These are phyloP conservation scores for Calliphora vomitoria DNA, from an alignment of 2,888 invertebrate genomes.

Conservation along the genomic window DNA sequence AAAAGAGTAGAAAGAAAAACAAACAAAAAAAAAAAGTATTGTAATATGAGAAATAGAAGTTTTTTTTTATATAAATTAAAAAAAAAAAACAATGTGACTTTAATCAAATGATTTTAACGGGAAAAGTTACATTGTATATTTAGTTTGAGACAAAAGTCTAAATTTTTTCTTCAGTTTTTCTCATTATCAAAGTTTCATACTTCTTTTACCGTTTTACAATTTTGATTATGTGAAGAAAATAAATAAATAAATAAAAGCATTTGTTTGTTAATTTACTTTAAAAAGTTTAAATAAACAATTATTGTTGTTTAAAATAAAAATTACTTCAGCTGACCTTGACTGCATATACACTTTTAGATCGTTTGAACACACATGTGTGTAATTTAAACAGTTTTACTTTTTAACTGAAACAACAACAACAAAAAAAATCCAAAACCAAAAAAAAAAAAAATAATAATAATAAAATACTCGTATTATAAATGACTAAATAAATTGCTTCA, in stretches of 20 bases:
- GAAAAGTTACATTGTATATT: constrained; percentile 22
- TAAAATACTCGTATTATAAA: constrained; percentile 10
- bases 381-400: constrained; percentile 49
- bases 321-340: constrained; percentile 48
- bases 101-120: constrained; percentile 15
- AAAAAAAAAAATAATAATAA: neutral
- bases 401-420: no score
- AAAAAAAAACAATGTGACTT: constrained; percentile 13
- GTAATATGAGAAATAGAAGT: constrained; percentile 53
- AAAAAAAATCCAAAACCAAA: constrained; percentile 15
- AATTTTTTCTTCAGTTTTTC: neutral
- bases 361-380: constrained; percentile 40
- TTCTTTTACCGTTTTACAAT: neutral
- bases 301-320: neutral
- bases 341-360: constrained; percentile 20
- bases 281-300: neutral
- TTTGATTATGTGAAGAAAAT: neutral
- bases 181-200: neutral
- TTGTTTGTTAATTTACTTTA: constrained; percentile 4
- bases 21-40: constrained; percentile 5
- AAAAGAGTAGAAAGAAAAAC: constrained; percentile 30
- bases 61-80: neutral
- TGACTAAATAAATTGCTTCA: constrained; percentile 44
- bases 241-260: neutral
- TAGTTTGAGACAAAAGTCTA: neutral